A percentile compares a stretch with the other conserved stretches of the same genome.
These are phyloP conservation scores for Diabrotica balteata DNA, from an alignment of 2,888 invertebrate genomes.

Conservation along the genomic window DNA sequence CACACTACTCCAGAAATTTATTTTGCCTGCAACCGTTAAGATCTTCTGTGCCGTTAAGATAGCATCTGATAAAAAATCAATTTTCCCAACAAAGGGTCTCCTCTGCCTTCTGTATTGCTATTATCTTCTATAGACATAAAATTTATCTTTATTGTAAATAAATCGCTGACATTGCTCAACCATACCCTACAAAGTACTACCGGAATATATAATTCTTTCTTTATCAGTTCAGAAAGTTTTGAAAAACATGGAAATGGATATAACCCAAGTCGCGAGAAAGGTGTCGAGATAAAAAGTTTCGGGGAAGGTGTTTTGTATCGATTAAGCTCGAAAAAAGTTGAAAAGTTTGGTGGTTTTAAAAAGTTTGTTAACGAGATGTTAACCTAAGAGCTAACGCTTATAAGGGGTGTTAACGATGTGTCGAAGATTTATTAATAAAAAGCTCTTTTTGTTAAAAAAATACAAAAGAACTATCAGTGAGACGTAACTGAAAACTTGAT, in stretches of 20 bases:
- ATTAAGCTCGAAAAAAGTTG: no score
- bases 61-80: conserved; percentile 36
- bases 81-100: conserved; percentile 28
- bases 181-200: conserved; percentile 1
- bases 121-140: conserved; percentile 32
- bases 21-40: conserved; percentile 6
- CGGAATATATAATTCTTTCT: no score
- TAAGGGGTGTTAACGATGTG: no score
- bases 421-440: no score
- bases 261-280: not conserved
- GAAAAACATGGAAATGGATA: not conserved
- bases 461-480: no score
- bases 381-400: no score
- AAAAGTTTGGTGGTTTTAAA: not conserved
- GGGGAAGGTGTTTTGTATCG: not conserved
- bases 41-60: conserved; percentile 17
- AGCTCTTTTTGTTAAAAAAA: no score
- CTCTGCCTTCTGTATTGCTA: conserved; percentile 20
- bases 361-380: not conserved
- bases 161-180: conserved; percentile 28
- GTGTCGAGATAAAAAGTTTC: not conserved
- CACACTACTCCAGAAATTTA: not conserved
- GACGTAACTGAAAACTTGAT: no score
- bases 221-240: not conserved
- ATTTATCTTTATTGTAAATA: conserved; percentile 35